Evolutionary conservation across 2,113 vertebrate species (phyloP).

Genomic region (Chaetura pelagica): DNA sequence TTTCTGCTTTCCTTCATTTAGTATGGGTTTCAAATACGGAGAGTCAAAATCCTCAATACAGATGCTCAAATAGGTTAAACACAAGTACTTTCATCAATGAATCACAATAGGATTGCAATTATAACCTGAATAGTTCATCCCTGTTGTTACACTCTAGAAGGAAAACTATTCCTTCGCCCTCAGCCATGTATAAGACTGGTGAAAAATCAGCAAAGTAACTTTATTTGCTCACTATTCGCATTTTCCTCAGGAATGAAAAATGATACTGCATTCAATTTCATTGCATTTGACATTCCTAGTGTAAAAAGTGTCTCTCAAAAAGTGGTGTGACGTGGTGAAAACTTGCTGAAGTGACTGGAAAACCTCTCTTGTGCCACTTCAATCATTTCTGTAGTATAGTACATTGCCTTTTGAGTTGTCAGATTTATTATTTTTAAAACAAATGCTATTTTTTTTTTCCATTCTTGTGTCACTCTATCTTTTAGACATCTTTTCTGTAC

Average conservation of each 20-base stretch:
- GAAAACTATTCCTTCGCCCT: not conserved
- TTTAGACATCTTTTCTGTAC: not conserved
- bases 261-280: not conserved
- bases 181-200: not conserved
- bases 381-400: not conserved
- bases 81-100: not conserved
- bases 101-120: rapidly evolving
- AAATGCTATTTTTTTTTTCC: not conserved
- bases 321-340: not conserved
- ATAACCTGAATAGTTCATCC: not conserved
- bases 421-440: not conserved
- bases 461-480: not conserved
- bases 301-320: not conserved
- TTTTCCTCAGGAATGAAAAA: not conserved
- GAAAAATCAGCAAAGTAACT: not conserved
- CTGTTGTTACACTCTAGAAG: not conserved
- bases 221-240: not conserved
- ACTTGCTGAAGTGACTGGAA: not conserved
- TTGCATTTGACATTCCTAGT: not conserved
- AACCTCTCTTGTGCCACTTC: not conserved
- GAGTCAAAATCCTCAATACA: not conserved
- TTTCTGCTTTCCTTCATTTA: not conserved
- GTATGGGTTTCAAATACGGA: not conserved
- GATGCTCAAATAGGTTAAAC: not conserved
- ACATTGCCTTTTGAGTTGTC: not conserved